These are phyloP conservation scores for Marmota monax DNA, from an alignment of 2,113 vertebrate genomes.

Conservation along the genomic window DNA sequence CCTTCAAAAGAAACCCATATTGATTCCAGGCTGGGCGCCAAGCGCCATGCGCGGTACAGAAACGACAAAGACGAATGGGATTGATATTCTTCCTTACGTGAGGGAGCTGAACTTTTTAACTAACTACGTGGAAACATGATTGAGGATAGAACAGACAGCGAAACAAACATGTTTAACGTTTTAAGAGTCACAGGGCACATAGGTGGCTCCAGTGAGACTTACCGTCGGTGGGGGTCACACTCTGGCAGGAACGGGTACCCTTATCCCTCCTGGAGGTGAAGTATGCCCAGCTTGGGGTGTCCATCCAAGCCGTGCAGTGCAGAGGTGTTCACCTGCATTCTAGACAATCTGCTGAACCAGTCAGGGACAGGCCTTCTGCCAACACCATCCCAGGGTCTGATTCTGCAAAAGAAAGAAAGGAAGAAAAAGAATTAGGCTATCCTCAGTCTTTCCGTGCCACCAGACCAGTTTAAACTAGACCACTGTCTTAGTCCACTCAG, in stretches of 20 bases:
- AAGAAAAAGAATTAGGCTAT: too few species aligned
- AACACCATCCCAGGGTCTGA: accelerated
- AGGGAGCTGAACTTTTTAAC: background rate
- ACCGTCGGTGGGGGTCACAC: background rate
- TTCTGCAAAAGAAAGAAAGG: too few species aligned
- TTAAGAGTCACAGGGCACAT: too few species aligned
- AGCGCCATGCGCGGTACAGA: accelerated
- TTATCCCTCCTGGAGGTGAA: too few species aligned
- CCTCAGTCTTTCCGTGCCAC: accelerated
- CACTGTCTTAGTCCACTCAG: too few species aligned
- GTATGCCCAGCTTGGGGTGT: accelerated
- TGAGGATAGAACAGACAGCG: accelerated
- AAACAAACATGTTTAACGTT: background rate
- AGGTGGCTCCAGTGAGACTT: background rate
- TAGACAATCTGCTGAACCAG: too few species aligned
- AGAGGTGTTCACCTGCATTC: too few species aligned
- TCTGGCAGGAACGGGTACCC: accelerated
- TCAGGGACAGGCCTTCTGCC: background rate
- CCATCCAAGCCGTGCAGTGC: background rate
- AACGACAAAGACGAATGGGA: background rate
- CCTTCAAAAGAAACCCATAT: background rate
- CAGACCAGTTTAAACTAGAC: accelerated
- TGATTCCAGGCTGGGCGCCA: background rate
- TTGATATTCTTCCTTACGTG: background rate
- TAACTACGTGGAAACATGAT: background rate